Evolutionary conservation across 2,888 invertebrate genomes (phyloP).

Genomic region (Drosophila anomelani): DNA sequence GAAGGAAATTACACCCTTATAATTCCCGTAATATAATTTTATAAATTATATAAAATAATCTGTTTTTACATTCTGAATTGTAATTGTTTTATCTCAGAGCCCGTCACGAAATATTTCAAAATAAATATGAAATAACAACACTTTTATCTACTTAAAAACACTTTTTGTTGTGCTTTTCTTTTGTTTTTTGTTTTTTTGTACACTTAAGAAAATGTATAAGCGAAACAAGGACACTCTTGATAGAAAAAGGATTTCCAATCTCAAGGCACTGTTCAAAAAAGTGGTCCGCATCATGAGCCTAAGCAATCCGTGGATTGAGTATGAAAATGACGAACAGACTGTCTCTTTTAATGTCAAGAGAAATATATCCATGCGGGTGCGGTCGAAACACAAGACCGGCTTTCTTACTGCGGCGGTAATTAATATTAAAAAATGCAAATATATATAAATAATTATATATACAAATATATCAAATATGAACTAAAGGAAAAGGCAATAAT

Average conservation of each 20-base stretch:
- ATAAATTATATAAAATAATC: background rate
- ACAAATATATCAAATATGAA: background rate
- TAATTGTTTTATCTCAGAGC: background rate
- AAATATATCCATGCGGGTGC: conserved; percentile 86
- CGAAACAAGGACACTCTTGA: conserved; percentile 53
- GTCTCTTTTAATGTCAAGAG: conserved; percentile 79
- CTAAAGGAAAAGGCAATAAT: conserved; percentile 87
- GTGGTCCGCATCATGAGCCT: conserved; percentile 86
- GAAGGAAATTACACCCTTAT: background rate
- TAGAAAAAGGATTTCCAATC: conserved; percentile 83
- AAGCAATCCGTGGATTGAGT: conserved; percentile 83
- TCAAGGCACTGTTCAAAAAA: conserved; percentile 86
- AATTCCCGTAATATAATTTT: background rate
- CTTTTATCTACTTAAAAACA: background rate
- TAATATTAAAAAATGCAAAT: background rate
- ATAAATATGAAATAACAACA: background rate
- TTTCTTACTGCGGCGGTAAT: conserved; percentile 85
- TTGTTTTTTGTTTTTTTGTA: conserved; percentile 4
- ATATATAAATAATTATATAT: background rate
- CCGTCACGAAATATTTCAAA: conserved; percentile 18
- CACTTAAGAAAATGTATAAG: conserved; percentile 36
- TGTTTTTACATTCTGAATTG: too few species aligned
- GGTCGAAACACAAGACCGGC: conserved; percentile 85
- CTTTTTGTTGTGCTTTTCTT: background rate
- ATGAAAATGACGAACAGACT: conserved; percentile 54